Conservation (phyloP, 2,888 invertebrate genomes). For the Dicroscelio sp. region DNA sequence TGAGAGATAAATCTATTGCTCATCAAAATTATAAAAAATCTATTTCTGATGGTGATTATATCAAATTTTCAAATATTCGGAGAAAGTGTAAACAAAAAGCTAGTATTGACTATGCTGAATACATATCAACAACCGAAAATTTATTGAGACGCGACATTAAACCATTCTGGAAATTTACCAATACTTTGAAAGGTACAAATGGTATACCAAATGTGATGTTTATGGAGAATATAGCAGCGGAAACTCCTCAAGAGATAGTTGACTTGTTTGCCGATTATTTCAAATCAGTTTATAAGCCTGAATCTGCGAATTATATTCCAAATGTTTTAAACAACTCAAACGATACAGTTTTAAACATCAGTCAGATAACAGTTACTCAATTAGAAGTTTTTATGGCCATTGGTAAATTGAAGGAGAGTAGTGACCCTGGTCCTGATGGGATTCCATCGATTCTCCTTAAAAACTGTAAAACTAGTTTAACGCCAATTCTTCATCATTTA, state of each 20-base stretch:
- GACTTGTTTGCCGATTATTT: no score
- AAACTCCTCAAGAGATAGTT: neutral
- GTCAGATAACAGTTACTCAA: neutral
- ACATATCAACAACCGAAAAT: neutral
- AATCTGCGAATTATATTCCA: neutral
- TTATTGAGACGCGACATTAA: neutral
- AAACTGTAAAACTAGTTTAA: neutral
- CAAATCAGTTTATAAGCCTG: neutral
- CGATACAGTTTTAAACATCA: neutral
- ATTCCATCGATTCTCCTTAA: neutral
- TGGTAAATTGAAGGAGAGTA: neutral
- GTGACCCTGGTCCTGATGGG: neutral
- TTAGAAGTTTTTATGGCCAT: neutral
- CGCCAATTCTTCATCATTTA: neutral
- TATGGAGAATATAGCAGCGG: neutral
- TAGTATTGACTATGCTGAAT: neutral
- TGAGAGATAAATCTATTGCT: neutral
- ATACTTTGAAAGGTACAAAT: neutral
- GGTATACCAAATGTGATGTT: neutral
- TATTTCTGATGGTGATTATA: neutral
- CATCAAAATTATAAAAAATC: neutral
- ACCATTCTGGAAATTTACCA: neutral
- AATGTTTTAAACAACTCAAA: neutral
- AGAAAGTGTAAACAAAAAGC: neutral
- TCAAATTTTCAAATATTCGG: neutral